Percentiles rank a stretch among this genome's conserved stretches.
Conservation (phyloP, 2,888 invertebrate species). For the Operophtera brumata region DNA sequence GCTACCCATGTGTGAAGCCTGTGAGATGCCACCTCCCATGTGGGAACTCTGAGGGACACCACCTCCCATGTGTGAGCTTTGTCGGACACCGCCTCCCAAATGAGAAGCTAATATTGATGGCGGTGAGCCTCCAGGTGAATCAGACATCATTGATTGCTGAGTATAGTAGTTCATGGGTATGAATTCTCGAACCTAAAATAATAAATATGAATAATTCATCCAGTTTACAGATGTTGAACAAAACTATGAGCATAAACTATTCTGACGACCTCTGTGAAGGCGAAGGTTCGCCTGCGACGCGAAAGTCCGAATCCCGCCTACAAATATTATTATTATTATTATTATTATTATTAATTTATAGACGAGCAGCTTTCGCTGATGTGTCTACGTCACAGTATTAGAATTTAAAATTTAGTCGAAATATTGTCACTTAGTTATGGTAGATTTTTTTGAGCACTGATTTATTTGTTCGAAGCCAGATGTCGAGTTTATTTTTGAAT, state of each 20-base stretch:
- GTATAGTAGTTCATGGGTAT: constrained; percentile 65
- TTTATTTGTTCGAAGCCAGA: no score
- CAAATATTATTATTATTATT: no score
- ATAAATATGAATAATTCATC: background rate
- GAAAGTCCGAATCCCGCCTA: no score
- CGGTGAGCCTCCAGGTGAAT: constrained; percentile 62
- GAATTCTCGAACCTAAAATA: constrained; percentile 60
- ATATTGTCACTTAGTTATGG: no score
- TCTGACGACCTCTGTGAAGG: no score
- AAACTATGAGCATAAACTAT: background rate
- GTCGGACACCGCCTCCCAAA: constrained; percentile 7
- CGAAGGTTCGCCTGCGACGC: no score
- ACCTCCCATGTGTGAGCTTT: background rate
- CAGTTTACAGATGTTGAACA: background rate
- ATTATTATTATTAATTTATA: no score
- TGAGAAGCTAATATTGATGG: constrained; percentile 40
- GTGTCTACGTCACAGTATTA: no score
- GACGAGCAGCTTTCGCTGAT: no score
- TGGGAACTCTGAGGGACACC: background rate
- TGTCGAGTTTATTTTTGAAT: no score
- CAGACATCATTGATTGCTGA: constrained; percentile 50
- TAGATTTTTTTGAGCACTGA: no score
- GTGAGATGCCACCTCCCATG: constrained; percentile 7
- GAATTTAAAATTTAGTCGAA: no score
- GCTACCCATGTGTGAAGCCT: constrained; percentile 10